Evolutionary conservation across 1,140 invertebrate species (phyloP), one percentile per base, ranked within the genome.

Genomic region (Drosophila sp.): DNA sequence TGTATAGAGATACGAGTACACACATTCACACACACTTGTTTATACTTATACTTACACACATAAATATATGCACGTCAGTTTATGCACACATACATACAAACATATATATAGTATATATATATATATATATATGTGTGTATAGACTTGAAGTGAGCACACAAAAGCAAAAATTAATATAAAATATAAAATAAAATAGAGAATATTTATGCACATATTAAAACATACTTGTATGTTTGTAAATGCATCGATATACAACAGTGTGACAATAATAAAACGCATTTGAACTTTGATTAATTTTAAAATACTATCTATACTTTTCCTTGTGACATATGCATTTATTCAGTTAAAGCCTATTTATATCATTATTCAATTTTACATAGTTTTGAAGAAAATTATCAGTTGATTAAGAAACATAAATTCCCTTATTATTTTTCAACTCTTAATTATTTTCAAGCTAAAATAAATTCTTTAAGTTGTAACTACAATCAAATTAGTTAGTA

Each of bases 101-200:
- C 16, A 13, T 41, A 25, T 1, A 27, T 16, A 8, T 29, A 8
- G 27, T 16, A 21, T 29, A 18, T 4, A 13, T 57, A 18, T 14
- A 21, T 53, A 5, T 29, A 27, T 32, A 16, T n/a, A 11, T 25
- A 9, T 36, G 63, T 46, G 32, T 45, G 54, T 34, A 48, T 38
- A 56, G 50, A 48, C 50, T 62, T 71, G 29, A 64, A 71, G 67
- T 64, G 50, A 63, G 46, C 66, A 53, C 40, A 65, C 66, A 70
- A 46, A 54, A 32, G 48, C 14, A 63, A 46, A 61, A 56, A 63
- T 63, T 63, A 6, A 21, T 21, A 21, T 21, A 21, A 21, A 70
- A 63, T 61, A 63, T 38, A 70, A 61, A 63, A 70, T 58, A 58
- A 45, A 58, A 58, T 45, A 58, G 34, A 43, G 40, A 21, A 21